Evolutionary conservation across 2,113 vertebrate species (phyloP).

Genomic region (Cavia porcellus): DNA sequence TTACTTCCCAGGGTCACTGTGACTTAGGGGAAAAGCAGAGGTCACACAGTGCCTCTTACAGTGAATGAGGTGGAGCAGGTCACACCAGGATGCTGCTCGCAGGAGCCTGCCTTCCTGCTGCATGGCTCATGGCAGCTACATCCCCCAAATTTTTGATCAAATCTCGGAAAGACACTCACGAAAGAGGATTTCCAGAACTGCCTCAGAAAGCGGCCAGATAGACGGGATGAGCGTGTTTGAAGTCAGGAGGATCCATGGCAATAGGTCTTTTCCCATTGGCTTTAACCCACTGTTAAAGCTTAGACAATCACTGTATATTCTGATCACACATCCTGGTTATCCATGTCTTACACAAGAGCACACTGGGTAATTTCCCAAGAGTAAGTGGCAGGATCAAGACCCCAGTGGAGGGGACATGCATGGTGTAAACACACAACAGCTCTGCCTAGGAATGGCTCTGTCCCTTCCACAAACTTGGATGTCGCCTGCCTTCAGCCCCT

Average conservation of each 20-base stretch:
- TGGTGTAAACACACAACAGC: rapidly evolving
- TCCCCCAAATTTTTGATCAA: background rate
- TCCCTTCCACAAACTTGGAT: rapidly evolving
- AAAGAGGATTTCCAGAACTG: background rate
- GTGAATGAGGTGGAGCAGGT: background rate
- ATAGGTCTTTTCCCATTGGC: background rate
- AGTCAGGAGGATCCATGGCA: background rate
- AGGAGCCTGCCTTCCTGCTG: background rate
- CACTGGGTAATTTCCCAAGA: background rate
- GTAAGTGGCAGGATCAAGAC: background rate
- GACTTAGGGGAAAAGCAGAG: background rate
- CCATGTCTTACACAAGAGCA: background rate
- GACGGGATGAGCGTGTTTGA: background rate
- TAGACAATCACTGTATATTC: background rate
- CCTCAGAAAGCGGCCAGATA: background rate
- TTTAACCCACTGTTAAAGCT: background rate
- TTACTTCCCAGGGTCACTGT: background rate
- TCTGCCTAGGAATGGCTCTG: background rate
- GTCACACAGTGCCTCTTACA: background rate
- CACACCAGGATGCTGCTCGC: background rate
- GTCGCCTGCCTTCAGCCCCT: background rate
- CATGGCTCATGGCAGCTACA: background rate
- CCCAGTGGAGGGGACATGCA: background rate
- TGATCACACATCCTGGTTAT: background rate
- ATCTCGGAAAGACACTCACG: background rate